Evolutionary conservation across 2,113 vertebrate genomes (phyloP).

Genomic region (Ophthalmolycus amberensis): DNA sequence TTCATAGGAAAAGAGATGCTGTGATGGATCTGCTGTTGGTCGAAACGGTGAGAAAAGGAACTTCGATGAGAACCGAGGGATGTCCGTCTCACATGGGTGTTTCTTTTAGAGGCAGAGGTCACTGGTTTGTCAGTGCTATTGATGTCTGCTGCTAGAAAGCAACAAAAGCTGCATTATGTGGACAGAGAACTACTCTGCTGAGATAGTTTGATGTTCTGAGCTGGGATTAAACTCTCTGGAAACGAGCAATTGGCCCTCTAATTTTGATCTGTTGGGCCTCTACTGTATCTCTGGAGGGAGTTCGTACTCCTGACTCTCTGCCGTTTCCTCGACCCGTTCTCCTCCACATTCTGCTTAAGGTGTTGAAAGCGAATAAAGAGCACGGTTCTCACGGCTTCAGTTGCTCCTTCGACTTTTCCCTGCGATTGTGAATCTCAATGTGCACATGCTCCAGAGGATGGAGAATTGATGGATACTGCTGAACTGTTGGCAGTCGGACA

Average conservation of each 20-base stretch:
- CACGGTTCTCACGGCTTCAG: background rate
- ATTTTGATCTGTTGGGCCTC: background rate
- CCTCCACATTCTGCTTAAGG: background rate
- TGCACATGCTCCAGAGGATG: background rate
- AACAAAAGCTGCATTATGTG: constrained; percentile 10
- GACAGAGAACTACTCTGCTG: background rate
- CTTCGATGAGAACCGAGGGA: constrained; percentile 5
- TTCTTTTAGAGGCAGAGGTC: constrained; percentile 1
- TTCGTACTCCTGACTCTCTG: background rate
- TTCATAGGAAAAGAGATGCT: background rate
- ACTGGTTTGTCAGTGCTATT: background rate
- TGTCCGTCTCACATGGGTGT: background rate
- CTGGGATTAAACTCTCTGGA: background rate
- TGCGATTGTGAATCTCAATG: background rate
- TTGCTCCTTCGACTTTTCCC: background rate
- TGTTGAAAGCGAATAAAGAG: background rate
- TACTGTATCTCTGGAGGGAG: background rate
- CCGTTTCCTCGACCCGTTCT: background rate
- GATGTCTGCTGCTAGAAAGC: constrained; percentile 3
- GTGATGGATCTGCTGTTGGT: background rate
- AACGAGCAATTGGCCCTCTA: background rate
- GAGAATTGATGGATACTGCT: no score
- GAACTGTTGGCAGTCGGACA: no score
- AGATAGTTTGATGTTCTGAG: background rate
- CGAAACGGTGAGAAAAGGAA: background rate